phyloP scores from a whole-genome alignment of 2,888 invertebrate species.

The Nephrocerus scutellatus region DNA sequence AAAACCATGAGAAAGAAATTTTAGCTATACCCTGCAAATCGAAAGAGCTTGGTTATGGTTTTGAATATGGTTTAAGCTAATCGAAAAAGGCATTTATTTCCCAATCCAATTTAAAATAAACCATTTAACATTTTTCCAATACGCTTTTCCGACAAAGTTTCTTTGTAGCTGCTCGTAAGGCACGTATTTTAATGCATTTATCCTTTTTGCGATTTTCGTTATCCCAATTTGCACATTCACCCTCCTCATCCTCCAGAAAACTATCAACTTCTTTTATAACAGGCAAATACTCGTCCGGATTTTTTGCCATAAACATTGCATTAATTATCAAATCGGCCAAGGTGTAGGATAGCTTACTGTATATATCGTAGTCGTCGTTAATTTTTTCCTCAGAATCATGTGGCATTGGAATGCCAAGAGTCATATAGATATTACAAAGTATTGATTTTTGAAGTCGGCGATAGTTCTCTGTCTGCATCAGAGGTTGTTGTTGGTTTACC shows the following conservation, averaged over 20 bases:
- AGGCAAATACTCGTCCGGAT: slow-evolving; percentile 25
- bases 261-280: slow-evolving; percentile 30
- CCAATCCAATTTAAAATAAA: too few species aligned
- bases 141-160: slow-evolving; percentile 27
- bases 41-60: too few species aligned
- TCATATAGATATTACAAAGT: slow-evolving; percentile 37
- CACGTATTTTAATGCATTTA: slow-evolving; percentile 36
- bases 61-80: too few species aligned
- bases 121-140: too few species aligned
- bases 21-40: too few species aligned
- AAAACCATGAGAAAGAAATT: too few species aligned
- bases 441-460: slow-evolving; percentile 40
- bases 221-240: too few species aligned
- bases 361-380: slow-evolving; percentile 38
- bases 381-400: slow-evolving; percentile 33
- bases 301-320: slow-evolving; percentile 33
- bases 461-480: slow-evolving; percentile 36
- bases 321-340: slow-evolving; percentile 37
- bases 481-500: slow-evolving; percentile 37
- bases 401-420: slow-evolving; percentile 37
- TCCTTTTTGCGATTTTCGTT: too few species aligned
- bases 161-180: slow-evolving; percentile 39
- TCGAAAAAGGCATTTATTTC: too few species aligned
- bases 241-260: too few species aligned
- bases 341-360: slow-evolving; percentile 38